Conservation (phyloP, 2,113 vertebrate species). For the Zapornia atra region DNA sequence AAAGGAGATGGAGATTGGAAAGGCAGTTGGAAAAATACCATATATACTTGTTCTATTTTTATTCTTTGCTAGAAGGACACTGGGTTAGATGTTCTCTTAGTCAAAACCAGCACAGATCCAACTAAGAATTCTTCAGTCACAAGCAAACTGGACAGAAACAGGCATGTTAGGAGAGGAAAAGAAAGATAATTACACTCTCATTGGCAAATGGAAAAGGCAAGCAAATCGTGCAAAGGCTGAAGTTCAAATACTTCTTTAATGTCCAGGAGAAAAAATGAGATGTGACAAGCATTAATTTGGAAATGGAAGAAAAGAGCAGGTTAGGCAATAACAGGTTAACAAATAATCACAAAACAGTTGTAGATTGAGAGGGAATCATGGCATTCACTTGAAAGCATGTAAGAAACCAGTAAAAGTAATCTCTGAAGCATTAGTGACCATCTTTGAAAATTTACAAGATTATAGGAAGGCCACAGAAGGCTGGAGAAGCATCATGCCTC, state of each 20-base stretch:
- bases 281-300: not conserved
- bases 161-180: not conserved
- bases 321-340: not conserved
- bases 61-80: not conserved
- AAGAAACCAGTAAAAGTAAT: not conserved
- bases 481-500: constrained; percentile 56
- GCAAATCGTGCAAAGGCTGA: not conserved
- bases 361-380: not conserved
- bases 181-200: not conserved
- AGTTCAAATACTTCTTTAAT: not conserved
- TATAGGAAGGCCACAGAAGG: constrained; percentile 5
- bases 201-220: constrained; percentile 19
- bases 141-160: not conserved
- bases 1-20: not conserved
- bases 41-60: not conserved
- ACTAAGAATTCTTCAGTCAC: not conserved
- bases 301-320: not conserved
- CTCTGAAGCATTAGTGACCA: constrained; percentile 16
- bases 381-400: not conserved
- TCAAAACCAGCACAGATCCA: constrained; percentile 20
- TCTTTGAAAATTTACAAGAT: constrained; percentile 11
- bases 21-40: not conserved
- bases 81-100: not conserved
- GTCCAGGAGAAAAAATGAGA: not conserved
- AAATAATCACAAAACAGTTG: not conserved